Conservation (phyloP, 2,888 invertebrate genomes). For the Holacanthella duospinosa region DNA sequence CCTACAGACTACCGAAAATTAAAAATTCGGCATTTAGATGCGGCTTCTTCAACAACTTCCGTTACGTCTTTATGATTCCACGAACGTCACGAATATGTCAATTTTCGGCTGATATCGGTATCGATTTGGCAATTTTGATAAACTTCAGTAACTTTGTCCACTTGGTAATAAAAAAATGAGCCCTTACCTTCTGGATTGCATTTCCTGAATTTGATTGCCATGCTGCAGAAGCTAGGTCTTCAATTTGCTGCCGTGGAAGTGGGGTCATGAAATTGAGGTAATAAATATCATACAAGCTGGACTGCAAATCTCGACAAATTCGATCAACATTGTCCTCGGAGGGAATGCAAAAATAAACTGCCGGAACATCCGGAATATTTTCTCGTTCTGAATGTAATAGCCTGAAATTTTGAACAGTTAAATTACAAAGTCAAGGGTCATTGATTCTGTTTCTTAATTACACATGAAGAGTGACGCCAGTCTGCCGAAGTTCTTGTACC, state of each 20-base stretch:
- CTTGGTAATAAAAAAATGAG: background rate
- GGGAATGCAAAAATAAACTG: conserved; percentile 94
- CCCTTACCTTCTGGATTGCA: conserved; percentile 69
- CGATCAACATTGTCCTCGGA: conserved; percentile 90
- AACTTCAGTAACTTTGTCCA: background rate
- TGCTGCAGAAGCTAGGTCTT: conserved; percentile 87
- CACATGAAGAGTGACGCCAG: conserved; percentile 96
- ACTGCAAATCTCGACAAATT: conserved; percentile 76
- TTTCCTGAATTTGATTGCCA: conserved; percentile 82
- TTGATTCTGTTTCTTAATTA: conserved; percentile 42
- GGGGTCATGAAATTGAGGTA: conserved; percentile 95
- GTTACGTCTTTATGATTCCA: too few species aligned
- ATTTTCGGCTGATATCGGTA: too few species aligned
- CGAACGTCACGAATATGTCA: too few species aligned
- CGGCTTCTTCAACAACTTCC: too few species aligned
- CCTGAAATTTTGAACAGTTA: conserved; percentile 45
- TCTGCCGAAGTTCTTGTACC: conserved; percentile 85
- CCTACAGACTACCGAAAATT: too few species aligned
- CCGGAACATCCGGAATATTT: conserved; percentile 93
- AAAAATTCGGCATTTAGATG: too few species aligned
- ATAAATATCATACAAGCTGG: conserved; percentile 80
- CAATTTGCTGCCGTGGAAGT: conserved; percentile 81
- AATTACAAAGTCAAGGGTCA: background rate
- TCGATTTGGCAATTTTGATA: background rate
- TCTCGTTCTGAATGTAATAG: conserved; percentile 65